Percentiles rank a stretch among this genome's conserved stretches.
Conservation (phyloP, 2,113 vertebrate species). For the Copsychus sechellarum region DNA sequence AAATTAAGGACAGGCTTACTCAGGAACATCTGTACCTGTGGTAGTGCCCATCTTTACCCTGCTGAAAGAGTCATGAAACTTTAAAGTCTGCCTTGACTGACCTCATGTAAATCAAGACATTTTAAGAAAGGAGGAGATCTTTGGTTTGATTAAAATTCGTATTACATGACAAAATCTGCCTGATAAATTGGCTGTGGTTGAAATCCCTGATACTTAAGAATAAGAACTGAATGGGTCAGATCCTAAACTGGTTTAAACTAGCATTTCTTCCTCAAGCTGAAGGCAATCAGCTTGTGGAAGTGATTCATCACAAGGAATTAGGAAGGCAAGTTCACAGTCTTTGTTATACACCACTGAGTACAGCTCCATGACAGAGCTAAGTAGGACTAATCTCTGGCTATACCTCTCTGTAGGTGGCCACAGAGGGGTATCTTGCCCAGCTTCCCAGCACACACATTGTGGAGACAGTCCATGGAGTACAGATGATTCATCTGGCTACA, state of each 20-base stretch:
- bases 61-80: neutral
- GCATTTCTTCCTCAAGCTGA: neutral
- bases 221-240: neutral
- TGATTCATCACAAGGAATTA: neutral
- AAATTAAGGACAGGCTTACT: neutral
- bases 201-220: neutral
- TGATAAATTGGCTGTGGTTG: neutral
- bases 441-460: neutral
- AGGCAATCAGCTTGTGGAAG: neutral
- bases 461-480: neutral
- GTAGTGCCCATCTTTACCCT: neutral
- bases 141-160: neutral
- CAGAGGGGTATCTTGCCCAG: neutral
- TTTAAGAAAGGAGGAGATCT: neutral
- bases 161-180: neutral
- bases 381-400: neutral
- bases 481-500: neutral
- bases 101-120: neutral
- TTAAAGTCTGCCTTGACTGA: neutral
- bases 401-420: neutral
- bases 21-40: neutral
- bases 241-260: neutral
- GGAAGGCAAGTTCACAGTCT: neutral
- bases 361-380: neutral
- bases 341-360: neutral